Evolutionary conservation across 2,113 vertebrate genomes (phyloP), one percentile per base, ranked within the genome.

Genomic region (Gymnarchus niloticus): DNA sequence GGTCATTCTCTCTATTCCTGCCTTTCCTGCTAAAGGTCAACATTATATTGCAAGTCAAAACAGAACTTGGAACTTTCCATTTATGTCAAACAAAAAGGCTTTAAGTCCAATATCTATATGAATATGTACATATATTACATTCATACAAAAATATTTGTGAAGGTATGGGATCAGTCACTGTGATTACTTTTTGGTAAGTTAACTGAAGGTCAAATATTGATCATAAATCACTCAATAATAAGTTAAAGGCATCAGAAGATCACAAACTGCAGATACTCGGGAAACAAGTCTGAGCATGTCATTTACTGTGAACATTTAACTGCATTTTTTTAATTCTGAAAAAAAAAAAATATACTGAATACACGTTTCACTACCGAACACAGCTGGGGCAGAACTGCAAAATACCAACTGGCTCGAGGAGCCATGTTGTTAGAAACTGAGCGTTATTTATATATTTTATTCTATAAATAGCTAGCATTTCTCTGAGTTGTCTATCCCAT

Each of bases 11-110:
- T 73, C 6, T 73, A 28, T 73, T 73, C 33, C 19, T 19, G 14
- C 65, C 65, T 73, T 73, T 73, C 65, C 41, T 73, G 33, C 33
- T 73, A 73, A 73, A 73, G 65, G 65, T 73, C 65, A 73, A 33
- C 17, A 73, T 73, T 73, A 73, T 73, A 41, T 73, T 37, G 28
- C 65, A 73, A 73, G 65, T 41, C 65, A 41, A 73, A 73, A 73
- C 65, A 73, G 33, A 73, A 37, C 28, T 41, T 33, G 41, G 28
- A 41, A 73, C 33, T 73, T 73, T 73, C 65, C 14, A 37, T 73
- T 73, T 14, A 73, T 73, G 65, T 73, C 65, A 73, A 41, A 73
- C 65, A 73, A 41, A 73, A 73, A 33, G 17, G 33, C 33, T 17
- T 41, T 41, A 21, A 73, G 41, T 73, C 33, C 41, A 73, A 73